Conservation (phyloP, 2,113 vertebrate genomes). For the Vombatus ursinus region DNA sequence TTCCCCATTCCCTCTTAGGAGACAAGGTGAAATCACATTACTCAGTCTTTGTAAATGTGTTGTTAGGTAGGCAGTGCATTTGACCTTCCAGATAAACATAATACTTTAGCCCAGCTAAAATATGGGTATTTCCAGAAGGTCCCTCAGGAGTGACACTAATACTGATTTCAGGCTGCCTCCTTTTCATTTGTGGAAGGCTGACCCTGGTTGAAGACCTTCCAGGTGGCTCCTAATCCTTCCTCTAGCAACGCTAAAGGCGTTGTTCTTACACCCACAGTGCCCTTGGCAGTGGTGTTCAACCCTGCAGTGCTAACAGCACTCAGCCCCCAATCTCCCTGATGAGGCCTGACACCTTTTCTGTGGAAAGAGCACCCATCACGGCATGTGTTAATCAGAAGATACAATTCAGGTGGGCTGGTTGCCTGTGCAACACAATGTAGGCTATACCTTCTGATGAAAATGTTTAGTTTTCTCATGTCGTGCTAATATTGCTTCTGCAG, state of each 20-base stretch:
- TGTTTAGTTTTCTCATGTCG: neutral
- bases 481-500: neutral
- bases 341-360: neutral
- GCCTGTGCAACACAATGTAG: neutral
- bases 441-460: neutral
- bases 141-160: neutral
- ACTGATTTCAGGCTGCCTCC: neutral
- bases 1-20: neutral
- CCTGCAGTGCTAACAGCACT: neutral
- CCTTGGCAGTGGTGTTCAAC: rapidly evolving
- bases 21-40: neutral
- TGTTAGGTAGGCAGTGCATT: neutral
- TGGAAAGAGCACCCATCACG: conserved; percentile 22
- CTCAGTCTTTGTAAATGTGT: neutral
- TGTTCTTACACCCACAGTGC: neutral
- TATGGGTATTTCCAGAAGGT: neutral
- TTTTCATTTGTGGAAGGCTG: neutral
- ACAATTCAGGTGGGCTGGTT: conserved; percentile 12
- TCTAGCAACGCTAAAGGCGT: rapidly evolving
- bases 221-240: neutral
- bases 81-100: neutral
- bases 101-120: neutral
- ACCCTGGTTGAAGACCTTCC: neutral
- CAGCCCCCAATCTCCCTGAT: too few species aligned
- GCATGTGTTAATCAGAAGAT: conserved; percentile 8